These are phyloP conservation scores for Busseola fusca DNA, from an alignment of 2,888 invertebrate genomes.

Conservation along the genomic window DNA sequence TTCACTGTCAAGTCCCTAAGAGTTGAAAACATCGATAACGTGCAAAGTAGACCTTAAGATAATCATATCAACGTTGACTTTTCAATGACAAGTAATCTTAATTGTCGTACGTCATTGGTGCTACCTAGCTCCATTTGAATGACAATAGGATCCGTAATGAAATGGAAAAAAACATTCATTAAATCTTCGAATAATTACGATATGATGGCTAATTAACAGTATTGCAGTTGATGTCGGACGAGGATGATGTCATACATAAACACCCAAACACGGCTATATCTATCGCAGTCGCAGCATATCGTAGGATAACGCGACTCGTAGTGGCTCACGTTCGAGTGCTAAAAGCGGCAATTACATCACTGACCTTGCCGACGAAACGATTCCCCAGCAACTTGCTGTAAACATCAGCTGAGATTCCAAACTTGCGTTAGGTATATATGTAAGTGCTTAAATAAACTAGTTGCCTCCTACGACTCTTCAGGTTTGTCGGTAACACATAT, in stretches of 20 bases:
- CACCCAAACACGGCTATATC: conserved; percentile 69
- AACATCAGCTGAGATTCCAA: conserved; percentile 79
- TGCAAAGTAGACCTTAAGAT: no score
- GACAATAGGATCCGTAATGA: conserved; percentile 6
- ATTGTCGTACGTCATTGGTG: no score
- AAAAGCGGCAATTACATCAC: conserved; percentile 87
- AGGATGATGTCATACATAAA: conserved; percentile 82
- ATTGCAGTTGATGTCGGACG: conserved; percentile 35
- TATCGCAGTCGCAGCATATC: conserved; percentile 41
- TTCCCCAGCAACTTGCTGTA: conserved; percentile 75
- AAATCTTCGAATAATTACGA: conserved; percentile 33
- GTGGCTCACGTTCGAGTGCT: conserved; percentile 78
- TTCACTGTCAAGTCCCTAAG: background rate
- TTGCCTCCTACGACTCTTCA: conserved; percentile 54
- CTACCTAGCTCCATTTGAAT: background rate
- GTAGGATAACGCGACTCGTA: conserved; percentile 66
- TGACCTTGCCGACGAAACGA: conserved; percentile 80
- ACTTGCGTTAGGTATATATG: conserved; percentile 48
- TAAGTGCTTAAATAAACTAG: conserved; percentile 41
- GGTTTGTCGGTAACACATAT: conserved; percentile 44
- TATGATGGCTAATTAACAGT: conserved; percentile 28
- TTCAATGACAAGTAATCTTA: no score
- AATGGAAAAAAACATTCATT: conserved; percentile 21
- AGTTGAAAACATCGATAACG: background rate
- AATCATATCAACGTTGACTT: no score